phyloP scores from a whole-genome alignment of 2,797 vertebrate species.

The Linurgus olivaceus region DNA sequence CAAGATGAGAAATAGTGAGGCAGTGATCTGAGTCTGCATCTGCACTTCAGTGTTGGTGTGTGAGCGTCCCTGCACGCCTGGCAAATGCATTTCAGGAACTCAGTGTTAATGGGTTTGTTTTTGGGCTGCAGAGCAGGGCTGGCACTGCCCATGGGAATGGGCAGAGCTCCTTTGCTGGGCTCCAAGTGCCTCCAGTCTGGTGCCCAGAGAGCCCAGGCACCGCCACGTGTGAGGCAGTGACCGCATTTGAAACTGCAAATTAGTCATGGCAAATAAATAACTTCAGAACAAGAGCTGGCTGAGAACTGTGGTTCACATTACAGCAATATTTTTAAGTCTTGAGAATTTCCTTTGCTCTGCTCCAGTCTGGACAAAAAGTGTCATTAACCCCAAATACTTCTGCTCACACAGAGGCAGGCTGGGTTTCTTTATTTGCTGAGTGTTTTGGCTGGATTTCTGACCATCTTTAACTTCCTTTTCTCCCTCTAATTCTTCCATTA shows the following conservation, averaged over 20 bases:
- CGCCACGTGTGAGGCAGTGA: not conserved
- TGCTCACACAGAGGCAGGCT: not conserved
- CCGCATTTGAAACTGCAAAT: not conserved
- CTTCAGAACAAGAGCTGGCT: not conserved
- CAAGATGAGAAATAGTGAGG: not conserved
- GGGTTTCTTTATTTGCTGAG: not conserved
- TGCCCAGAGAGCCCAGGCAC: not conserved
- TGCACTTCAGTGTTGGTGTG: accelerated
- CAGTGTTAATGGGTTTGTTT: accelerated
- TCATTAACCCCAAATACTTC: not conserved
- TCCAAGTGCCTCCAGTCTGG: not conserved
- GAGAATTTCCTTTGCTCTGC: not conserved
- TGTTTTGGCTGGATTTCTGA: not conserved
- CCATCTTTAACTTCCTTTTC: not conserved
- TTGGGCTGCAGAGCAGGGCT: not conserved
- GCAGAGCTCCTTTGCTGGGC: not conserved
- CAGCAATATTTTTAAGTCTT: not conserved
- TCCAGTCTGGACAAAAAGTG: not conserved
- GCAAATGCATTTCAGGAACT: not conserved
- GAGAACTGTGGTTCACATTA: not conserved
- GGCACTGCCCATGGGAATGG: not conserved
- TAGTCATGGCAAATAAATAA: not conserved
- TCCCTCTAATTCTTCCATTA: not conserved
- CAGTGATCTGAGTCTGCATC: not conserved
- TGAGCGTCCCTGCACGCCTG: not conserved